A percentile compares a stretch with the other conserved stretches of the same genome.
phyloP scores from a whole-genome alignment of 2,797 vertebrate species.

The Gymnothorax reevesii region DNA sequence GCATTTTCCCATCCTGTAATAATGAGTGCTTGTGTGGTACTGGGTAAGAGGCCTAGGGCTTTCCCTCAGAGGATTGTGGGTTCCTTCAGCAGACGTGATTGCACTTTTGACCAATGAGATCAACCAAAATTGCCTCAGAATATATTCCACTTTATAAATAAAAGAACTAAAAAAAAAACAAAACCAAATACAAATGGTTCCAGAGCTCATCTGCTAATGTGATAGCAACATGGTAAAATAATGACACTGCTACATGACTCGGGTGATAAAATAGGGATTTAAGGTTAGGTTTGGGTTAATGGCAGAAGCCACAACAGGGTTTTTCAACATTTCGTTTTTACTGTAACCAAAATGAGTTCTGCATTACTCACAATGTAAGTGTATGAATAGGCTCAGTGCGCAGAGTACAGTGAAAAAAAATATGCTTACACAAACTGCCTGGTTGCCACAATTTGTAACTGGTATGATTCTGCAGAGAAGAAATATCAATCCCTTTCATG shows the following conservation, averaged over 20 bases:
- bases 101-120: neutral
- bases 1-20: neutral
- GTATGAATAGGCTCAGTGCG: neutral
- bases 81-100: neutral
- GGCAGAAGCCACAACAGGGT: neutral
- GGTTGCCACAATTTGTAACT: neutral
- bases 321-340: neutral
- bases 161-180: neutral
- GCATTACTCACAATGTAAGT: neutral
- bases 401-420: neutral
- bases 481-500: neutral
- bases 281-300: neutral
- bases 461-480: neutral
- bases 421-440: neutral
- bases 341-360: neutral
- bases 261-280: neutral
- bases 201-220: constrained; percentile 47
- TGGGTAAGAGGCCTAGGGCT: neutral
- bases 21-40: neutral
- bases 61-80: neutral
- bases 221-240: constrained; percentile 49
- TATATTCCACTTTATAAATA: neutral
- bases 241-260: constrained; percentile 22
- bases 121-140: neutral
- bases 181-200: neutral